Conservation (phyloP, 2,888 invertebrate genomes). For the Chironomus tentans region DNA sequence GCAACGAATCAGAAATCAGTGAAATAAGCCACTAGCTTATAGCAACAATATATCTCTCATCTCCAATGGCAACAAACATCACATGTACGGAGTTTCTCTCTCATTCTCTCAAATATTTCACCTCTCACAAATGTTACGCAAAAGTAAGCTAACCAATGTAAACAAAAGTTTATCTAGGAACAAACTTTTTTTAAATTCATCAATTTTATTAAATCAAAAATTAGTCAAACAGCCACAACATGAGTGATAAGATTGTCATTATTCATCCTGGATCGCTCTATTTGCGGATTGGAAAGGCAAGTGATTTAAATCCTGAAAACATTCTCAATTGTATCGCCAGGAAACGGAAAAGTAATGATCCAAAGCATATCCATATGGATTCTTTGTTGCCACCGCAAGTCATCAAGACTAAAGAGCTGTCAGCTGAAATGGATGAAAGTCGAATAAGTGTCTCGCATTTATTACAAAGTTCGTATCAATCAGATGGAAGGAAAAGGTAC, state of each 20-base stretch:
- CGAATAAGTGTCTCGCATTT: slow-evolving; percentile 68
- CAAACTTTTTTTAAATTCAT: too few relatives aligned
- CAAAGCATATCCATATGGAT: slow-evolving; percentile 47
- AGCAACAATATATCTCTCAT: too few relatives aligned
- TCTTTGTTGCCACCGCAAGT: slow-evolving; percentile 54
- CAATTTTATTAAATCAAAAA: too few relatives aligned
- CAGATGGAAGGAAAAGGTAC: slow-evolving; percentile 68
- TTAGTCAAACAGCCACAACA: neutral
- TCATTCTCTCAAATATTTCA: too few relatives aligned
- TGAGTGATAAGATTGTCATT: slow-evolving; percentile 55
- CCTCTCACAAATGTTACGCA: too few relatives aligned
- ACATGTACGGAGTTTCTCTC: too few relatives aligned
- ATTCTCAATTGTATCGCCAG: slow-evolving; percentile 56
- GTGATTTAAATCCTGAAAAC: slow-evolving; percentile 77
- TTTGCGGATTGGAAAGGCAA: slow-evolving; percentile 81
- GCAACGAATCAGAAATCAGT: too few relatives aligned
- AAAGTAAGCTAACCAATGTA: too few relatives aligned
- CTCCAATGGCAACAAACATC: too few relatives aligned
- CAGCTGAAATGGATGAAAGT: slow-evolving; percentile 72
- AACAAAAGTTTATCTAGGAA: too few relatives aligned
- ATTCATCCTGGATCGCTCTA: slow-evolving; percentile 90
- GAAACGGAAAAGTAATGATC: slow-evolving; percentile 38
- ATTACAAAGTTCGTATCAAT: slow-evolving; percentile 76
- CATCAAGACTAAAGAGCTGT: slow-evolving; percentile 53
- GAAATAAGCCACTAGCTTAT: too few relatives aligned